Evolutionary conservation across 2,888 invertebrate species (phyloP), one percentile per base, ranked within the genome.

Genomic region (Ceraclea dissimilis): DNA sequence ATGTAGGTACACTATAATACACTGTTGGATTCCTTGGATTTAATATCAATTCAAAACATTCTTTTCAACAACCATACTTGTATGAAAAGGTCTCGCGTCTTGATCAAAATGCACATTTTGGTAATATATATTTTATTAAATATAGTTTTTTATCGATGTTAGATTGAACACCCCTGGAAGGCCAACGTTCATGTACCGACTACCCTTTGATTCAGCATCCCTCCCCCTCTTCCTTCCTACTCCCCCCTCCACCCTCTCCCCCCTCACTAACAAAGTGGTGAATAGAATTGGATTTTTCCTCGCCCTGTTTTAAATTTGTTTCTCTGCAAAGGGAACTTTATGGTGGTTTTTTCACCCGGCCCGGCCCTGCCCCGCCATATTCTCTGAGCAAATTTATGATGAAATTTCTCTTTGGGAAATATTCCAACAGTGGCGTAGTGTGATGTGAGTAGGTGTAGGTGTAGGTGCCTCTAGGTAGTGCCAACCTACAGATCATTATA

Each of bases 241-340:
- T 17, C 46, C 49, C 50, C 31, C 51, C 26, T 26, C 39, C 39
- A 19, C 31, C 50, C 11, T 43, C 18, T 21, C 20, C 20, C 43
- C 17, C 43, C 34, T 20, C 34, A 34, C 52, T 44, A 44, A 44
- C 52, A 52, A 52, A 52, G 52, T 52, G 52, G 44, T 26, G 44
- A 21, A 52, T 48, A 31, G 26, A 53, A 53, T 53, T 48, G 53
- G 48, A 33, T 53, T 53, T 53, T 53, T 53, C 31, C 53, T 22
- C 53, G 53, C 53, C 21, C 47, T 20, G 21, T 31, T 52, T 52
- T 53, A 53, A 53, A 53, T 33, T 47, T 47, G 53, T 53, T 53
- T 53, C 48, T 31, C 20, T 51, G 51, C 21, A 50, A 50, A 50
- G 33, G 19, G 50, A 50, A 50, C 21, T 51, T 39, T 10, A 19